A percentile compares a stretch with the other conserved stretches of the same genome.
Conservation (phyloP, 2,113 vertebrate species). For the Bos javanicus region DNA sequence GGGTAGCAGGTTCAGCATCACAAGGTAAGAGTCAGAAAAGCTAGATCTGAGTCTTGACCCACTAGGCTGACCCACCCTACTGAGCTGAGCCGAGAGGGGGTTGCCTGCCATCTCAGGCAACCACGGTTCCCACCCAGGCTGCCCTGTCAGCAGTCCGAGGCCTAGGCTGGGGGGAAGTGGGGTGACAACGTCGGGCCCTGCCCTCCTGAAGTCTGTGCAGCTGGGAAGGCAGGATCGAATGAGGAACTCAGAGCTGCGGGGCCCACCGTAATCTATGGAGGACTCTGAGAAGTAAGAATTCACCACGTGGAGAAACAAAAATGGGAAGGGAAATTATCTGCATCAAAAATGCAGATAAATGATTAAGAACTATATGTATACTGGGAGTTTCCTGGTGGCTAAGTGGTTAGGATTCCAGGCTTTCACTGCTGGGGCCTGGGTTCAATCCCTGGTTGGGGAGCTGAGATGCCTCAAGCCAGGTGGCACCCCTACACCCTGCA, state of each 20-base stretch:
- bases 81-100: neutral
- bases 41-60: neutral
- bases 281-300: neutral
- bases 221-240: neutral
- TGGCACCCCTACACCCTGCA: rapidly evolving
- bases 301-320: neutral
- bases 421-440: neutral
- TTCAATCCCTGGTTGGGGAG: neutral
- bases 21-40: neutral
- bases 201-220: neutral
- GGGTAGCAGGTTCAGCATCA: neutral
- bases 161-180: neutral
- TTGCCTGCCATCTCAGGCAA: neutral
- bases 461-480: neutral
- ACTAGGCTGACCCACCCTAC: neutral
- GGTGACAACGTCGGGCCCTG: neutral
- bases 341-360: neutral
- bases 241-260: neutral
- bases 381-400: neutral
- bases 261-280: neutral
- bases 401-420: neutral
- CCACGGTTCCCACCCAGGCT: neutral
- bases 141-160: neutral
- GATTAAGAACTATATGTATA: neutral
- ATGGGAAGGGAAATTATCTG: neutral